A percentile compares a stretch with the other conserved stretches of the same genome.
phyloP scores from a whole-genome alignment of 2,113 vertebrate genomes.

The Oncorhynchus nerka region DNA sequence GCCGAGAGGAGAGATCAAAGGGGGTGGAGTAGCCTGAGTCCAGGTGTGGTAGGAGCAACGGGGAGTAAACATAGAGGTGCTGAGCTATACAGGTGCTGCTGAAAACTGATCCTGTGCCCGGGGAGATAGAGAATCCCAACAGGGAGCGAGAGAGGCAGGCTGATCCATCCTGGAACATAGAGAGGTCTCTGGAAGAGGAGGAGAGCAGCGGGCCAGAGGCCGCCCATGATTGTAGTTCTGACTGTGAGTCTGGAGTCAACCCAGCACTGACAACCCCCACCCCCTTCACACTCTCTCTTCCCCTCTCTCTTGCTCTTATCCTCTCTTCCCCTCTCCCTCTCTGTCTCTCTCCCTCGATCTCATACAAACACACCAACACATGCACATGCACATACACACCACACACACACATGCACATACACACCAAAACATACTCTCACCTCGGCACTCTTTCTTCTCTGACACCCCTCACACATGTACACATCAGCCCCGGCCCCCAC shows the following conservation, averaged over 20 bases:
- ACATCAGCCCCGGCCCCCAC: too few relatives aligned
- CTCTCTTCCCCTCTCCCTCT: not conserved
- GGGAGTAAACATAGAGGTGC: conserved; percentile 59
- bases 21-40: conserved; percentile 49
- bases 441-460: not conserved
- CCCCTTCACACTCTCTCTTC: conserved; percentile 13
- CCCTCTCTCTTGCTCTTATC: too few relatives aligned
- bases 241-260: conserved; percentile 37
- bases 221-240: conserved; percentile 27
- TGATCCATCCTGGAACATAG: not conserved
- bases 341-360: too few relatives aligned
- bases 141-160: not conserved
- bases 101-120: conserved; percentile 58
- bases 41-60: conserved; percentile 67
- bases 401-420: conserved; percentile 17
- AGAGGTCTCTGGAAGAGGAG: not conserved
- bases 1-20: conserved; percentile 37
- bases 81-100: conserved; percentile 63
- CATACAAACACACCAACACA: conserved; percentile 34
- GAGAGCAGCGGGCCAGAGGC: conserved; percentile 1
- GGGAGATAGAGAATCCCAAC: not conserved
- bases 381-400: not conserved
- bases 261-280: conserved; percentile 34
- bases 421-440: conserved; percentile 13
- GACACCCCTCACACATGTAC: not conserved